These are phyloP conservation scores for Chondrilla cf. caribensis DNA, from an alignment of 37 sponge, comb jelly and placozoan species.

Conservation along the genomic window DNA sequence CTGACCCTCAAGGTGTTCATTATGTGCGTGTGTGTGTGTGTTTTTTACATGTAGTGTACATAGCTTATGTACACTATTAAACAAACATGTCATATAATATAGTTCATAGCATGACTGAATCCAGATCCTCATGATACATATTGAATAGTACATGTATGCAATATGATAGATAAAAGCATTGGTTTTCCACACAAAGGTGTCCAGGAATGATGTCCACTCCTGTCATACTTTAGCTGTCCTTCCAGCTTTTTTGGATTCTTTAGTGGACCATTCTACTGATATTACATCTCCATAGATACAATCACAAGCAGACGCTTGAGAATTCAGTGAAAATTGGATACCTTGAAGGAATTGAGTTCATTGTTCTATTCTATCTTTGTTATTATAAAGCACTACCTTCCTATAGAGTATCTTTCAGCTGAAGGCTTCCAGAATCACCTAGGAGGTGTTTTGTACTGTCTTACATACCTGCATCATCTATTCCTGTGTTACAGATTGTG, in stretches of 20 bases:
- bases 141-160: too few relatives aligned
- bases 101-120: too few relatives aligned
- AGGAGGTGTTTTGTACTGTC: constrained; percentile 30
- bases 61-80: too few relatives aligned
- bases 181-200: constrained; percentile 23
- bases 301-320: constrained; percentile 21
- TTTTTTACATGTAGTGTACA: too few relatives aligned
- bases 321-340: background rate
- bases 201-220: background rate
- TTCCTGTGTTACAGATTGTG: constrained; percentile 45
- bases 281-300: constrained; percentile 17
- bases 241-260: constrained; percentile 62
- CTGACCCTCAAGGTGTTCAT: constrained; percentile 27
- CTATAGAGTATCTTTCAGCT: constrained; percentile 20
- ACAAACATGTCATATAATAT: too few relatives aligned
- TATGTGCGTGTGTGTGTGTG: background rate
- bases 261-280: constrained; percentile 55
- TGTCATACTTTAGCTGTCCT: constrained; percentile 38
- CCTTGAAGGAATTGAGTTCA: constrained; percentile 22
- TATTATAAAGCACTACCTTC: constrained; percentile 35
- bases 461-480: constrained; percentile 30
- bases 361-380: constrained; percentile 24
- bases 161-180: too few relatives aligned
- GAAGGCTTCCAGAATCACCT: constrained; percentile 33
- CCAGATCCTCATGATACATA: too few relatives aligned